Base-by-base conservation (phyloP, 1,140 invertebrate genomes). In the Colletes latitarsis region DNA sequence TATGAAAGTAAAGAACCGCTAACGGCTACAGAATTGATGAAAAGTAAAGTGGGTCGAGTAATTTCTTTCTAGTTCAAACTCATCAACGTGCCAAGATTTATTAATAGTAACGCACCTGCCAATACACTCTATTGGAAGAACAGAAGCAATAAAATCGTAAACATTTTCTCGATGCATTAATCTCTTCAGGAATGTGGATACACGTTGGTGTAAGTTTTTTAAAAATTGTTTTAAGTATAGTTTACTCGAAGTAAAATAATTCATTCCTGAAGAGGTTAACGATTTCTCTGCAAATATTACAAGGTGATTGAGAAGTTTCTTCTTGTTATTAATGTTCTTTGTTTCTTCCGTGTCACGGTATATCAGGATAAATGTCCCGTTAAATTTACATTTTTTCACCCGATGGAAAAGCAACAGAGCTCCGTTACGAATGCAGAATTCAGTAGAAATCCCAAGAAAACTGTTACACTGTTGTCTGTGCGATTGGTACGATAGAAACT, bases 401-500 rank as follows among this genome's bases (percentile, higher is more conserved):
- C 30, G 30, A 30, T 30, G 30, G 30, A 30, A 30, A 30, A 1
- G 30, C 30, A 30, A 30, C 30, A 30, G 30, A 30, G 30, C 30
- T 30, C 30, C 30, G 30, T 30, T 30, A 41, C 5, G 52, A 17
- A 14, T 6, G 66, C 8, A 4, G 39, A 39, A 43, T 75, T 21
- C 15, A 64, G 8, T 43, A 66, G 72, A 75, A 55, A 75, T 49
- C 62, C 30, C 30, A 30, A 30, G 30, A 30, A 30, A 30, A 30
- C 30, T 30, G 30, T 30, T 30, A 30, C 30, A 30, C 30, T 30
- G 30, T 30, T 30, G 30, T 30, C 30, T 30, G 30, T 30, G 30
- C 30, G 30, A 30, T 30, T 30, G 1, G 30, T 30, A 30, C 30
- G 30, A 76, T 76, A 77, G 75, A 77, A 77, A 77, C 67, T 70